These are phyloP conservation scores for Tribolium castaneum DNA, from an alignment of 1,140 invertebrate genomes.

Conservation along the genomic window DNA sequence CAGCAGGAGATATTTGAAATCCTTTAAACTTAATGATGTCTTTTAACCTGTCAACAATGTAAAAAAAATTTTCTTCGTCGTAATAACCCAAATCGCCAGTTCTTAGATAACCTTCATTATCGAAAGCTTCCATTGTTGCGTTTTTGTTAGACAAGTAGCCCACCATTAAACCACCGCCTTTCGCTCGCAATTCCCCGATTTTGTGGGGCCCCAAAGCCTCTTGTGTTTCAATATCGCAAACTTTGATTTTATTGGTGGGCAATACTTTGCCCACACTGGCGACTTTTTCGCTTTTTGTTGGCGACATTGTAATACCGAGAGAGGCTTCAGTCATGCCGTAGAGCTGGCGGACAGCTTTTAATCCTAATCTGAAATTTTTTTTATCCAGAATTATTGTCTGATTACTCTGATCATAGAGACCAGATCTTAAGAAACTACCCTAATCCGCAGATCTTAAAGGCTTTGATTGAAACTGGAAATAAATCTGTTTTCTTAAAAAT, in stretches of 20 bases:
- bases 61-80: slow-evolving; percentile 75
- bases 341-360: slow-evolving; percentile 67
- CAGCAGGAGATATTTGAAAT: slow-evolving; percentile 79
- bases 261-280: slow-evolving; percentile 70
- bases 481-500: too few relatives aligned
- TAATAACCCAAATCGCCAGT: slow-evolving; percentile 84
- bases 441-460: too few relatives aligned
- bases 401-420: too few relatives aligned
- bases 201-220: slow-evolving; percentile 68
- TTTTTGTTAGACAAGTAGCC: slow-evolving; percentile 71
- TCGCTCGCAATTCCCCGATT: slow-evolving; percentile 76
- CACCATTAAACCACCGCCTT: slow-evolving; percentile 71
- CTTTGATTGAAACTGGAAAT: too few relatives aligned
- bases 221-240: slow-evolving; percentile 71
- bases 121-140: slow-evolving; percentile 73
- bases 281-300: slow-evolving; percentile 59
- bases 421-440: too few relatives aligned
- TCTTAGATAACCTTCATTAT: slow-evolving; percentile 77
- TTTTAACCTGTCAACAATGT: slow-evolving; percentile 81
- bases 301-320: slow-evolving; percentile 57
- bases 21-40: slow-evolving; percentile 86
- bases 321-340: slow-evolving; percentile 78
- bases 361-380: slow-evolving; percentile 47
- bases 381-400: too few relatives aligned
- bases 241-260: slow-evolving; percentile 68